Evolutionary conservation across 2,888 invertebrate species (phyloP), one percentile per base, ranked within the genome.

Genomic region (Ophion slaviceki): DNA sequence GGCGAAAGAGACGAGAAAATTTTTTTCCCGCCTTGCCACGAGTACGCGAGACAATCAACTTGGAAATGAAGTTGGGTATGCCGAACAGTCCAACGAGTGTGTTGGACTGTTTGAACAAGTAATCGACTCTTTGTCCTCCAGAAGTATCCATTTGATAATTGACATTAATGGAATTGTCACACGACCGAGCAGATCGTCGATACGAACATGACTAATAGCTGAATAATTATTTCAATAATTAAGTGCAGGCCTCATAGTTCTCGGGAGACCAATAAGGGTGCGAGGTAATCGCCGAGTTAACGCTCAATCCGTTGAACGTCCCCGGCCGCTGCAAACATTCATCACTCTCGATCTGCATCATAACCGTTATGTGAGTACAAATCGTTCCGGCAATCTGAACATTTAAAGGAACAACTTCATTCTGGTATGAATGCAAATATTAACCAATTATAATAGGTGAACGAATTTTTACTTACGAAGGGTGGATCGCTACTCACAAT

Each of bases 281-380:
- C 28, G 47, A 75, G 20, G 11, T 20, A 7, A 24, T 59, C 20
- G 45, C 6, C 17, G 14, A 14, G 24, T 61, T 62, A 3, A 20
- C 32, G 24, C 24, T 24, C 24, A 24, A 24, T 24, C 24, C 45
- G 10, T 45, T 14, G 53, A 80, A 53, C 14, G 67, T n/a, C 3
- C 28, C 61, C 5, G 20, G 6, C n/a, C 36, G 64, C 24, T 80
- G 61, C 24, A 53, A 53, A 36, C 62, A 68, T 62, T n/a, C 28
- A 53, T 4, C 14, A 11, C 28, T 75, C 47, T 86, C 85, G 2
- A 86, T 53, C 47, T 88, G 86, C 24, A 87, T 81, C 87, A 88
- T 88, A 20, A 88, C 77, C 68, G 84, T 86, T 8, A 87, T 53
- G 74, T 82, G 86, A 24, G 85, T 86, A 45, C 62, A 47, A 64